Base-by-base conservation (phyloP, 1,140 invertebrate species). In the Drosophila bocki region DNA sequence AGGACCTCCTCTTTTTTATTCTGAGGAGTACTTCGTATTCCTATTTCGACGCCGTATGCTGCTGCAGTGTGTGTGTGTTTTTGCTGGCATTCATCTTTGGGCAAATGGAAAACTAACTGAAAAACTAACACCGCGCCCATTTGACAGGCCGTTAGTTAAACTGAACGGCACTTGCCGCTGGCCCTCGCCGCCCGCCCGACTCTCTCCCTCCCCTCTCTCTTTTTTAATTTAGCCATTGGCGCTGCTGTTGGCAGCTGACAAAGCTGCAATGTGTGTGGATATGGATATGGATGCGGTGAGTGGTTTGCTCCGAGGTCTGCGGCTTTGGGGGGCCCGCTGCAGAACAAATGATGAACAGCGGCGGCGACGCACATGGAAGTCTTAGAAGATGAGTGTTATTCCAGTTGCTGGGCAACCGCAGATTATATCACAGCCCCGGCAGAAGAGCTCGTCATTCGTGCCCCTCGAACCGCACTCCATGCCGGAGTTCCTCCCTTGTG, bases 371-470 rank as follows among this genome's bases (percentile, higher is more conserved):
- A 56, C 59, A 70, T 62, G 65, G 61, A 77, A 58, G 75, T 59
- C 75, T 78, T 68, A 63, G 42, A 74, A 54, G 70, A 75, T 56
- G 53, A 63, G 53, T 63, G 59, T 63, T 54, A 75, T 75, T 62
- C 50, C 29, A 54, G 26, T 75, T 48, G 71, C 54, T 53, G 80
- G 57, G 35, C 75, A 67, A 75, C 80, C 69, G 62, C 80, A 88
- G 85, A 90, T 86, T 86, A 88, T 90, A 88, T 88, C 86, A 88
- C 88, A 90, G 75, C 51, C 61, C 72, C 59, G 53, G 41, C 33
- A 41, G 51, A 33, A 61, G 61, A 45, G 33, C 65, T 68, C 76
- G 59, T 76, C 77, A 58, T 76, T 58, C n/a, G 51, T 26, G 59
- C 22, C 47, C 47, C 37, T 22, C 19, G 13, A 17, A 7, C 37